Conservation (phyloP, 2,888 invertebrate species). For the Disparrhopalites patrizii region DNA sequence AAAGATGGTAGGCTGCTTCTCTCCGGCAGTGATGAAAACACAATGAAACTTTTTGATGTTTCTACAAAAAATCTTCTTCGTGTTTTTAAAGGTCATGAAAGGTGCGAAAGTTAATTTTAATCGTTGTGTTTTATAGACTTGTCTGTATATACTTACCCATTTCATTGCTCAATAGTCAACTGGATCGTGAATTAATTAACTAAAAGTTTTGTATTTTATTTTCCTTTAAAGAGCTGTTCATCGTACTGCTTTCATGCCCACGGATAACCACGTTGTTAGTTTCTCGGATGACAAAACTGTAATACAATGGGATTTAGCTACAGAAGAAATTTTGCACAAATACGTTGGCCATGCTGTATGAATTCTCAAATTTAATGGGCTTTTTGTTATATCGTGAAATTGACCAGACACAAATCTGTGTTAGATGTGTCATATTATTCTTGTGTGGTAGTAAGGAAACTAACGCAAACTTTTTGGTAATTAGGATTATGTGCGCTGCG, state of each 20-base stretch:
- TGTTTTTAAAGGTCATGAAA: constrained; percentile 78
- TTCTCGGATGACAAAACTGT: constrained; percentile 88
- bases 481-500: constrained; percentile 69
- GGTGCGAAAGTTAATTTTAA: too few species aligned
- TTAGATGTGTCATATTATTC: not conserved
- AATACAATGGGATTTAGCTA: constrained; percentile 85
- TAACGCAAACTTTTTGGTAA: constrained; percentile 29
- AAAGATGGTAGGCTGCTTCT: constrained; percentile 69
- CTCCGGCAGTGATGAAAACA: constrained; percentile 84
- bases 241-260: constrained; percentile 73
- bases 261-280: constrained; percentile 73
- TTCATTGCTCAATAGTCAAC: too few species aligned
- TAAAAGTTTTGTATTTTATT: not conserved
- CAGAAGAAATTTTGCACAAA: constrained; percentile 66
- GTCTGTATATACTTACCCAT: too few species aligned
- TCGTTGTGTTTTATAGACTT: too few species aligned
- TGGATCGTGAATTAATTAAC: not conserved
- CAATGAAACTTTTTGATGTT: constrained; percentile 83
- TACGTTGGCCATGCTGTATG: constrained; percentile 54
- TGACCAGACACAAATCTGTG: not conserved
- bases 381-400: not conserved
- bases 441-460: not conserved
- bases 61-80: constrained; percentile 75
- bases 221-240: constrained; percentile 61
- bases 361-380: not conserved